phyloP scores from a whole-genome alignment of 2,888 invertebrate genomes.

The Aphrophora alni region DNA sequence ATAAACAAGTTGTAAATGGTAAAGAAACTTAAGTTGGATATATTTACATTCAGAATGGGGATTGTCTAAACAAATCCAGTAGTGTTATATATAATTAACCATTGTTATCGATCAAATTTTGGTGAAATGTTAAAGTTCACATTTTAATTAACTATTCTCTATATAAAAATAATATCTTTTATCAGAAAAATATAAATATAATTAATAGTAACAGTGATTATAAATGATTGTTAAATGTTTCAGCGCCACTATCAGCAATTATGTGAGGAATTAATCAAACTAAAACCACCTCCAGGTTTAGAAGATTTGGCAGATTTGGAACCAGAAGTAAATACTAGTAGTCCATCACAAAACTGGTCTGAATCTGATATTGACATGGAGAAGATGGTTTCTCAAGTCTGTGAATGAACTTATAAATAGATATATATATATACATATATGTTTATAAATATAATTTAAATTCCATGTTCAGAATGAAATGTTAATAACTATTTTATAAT shows the following conservation, averaged over 20 bases:
- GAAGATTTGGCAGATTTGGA: slow-evolving; percentile 64
- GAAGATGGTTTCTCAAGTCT: slow-evolving; percentile 75
- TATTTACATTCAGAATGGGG: too few relatives aligned
- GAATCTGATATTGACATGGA: slow-evolving; percentile 72
- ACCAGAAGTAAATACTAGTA: background rate
- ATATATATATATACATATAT: slow-evolving; percentile 10
- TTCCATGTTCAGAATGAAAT: slow-evolving; percentile 36
- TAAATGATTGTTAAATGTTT: slow-evolving; percentile 47
- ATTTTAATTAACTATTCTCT: too few relatives aligned
- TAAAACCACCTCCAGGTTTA: slow-evolving; percentile 78
- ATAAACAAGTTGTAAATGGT: too few relatives aligned
- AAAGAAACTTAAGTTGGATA: too few relatives aligned
- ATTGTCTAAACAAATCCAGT: too few relatives aligned
- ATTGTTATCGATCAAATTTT: too few relatives aligned
- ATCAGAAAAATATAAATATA: too few relatives aligned
- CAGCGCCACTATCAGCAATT: slow-evolving; percentile 83
- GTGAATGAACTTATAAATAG: slow-evolving; percentile 59
- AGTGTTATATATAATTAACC: too few relatives aligned
- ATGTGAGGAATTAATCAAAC: slow-evolving; percentile 83
- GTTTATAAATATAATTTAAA: slow-evolving; percentile 26
- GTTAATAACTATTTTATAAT: background rate
- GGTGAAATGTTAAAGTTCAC: too few relatives aligned
- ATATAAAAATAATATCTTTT: too few relatives aligned
- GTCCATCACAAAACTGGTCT: slow-evolving; percentile 42
- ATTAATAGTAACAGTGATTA: too few relatives aligned